Evolutionary conservation across 2,797 vertebrate species (phyloP), one percentile per base, ranked within the genome.

Genomic region (Xenentodon cancila): DNA sequence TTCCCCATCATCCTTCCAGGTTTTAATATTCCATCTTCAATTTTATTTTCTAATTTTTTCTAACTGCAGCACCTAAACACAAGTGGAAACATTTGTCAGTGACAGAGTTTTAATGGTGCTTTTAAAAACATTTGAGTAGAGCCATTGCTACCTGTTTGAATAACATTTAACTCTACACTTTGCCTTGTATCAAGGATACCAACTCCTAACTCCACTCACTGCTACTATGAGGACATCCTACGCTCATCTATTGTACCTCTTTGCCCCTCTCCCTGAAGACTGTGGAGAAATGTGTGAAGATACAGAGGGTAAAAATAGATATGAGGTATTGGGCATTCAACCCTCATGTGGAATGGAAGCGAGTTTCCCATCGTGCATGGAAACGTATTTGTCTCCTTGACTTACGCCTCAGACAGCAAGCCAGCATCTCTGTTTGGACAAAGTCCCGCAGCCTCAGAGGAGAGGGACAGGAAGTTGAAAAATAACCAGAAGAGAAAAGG

Each of bases 271-370:
- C 83, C 59, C 60, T 27, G 47, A 77, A 84, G 84, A 76, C 62
- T 25, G 19, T 67, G 64, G 48, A 22, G 21, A 42, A 52, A 57
- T 59, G 48, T 66, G 66, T 71, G 58, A 60, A 73, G 69, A 79
- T 68, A 40, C 63, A 53, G 44, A 46, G 52, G 48, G 65, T 84
- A 83, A 81, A 90, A 90, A 89, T 87, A 89, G 71, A 79, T 42
- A 55, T 51, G 56, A 78, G 52, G 59, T 70, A 74, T 40, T 60
- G 68, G 75, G 49, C 68, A 48, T 67, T 59, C 64, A 67, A 71
- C 48, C 64, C 72, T 70, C 62, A 61, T 76, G 80, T 88, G 72
- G 68, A 82, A 80, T 57, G 53, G 44, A 66, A 59, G 67, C 18
- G 78, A 75, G 59, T 58, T 84, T 62, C 77, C 79, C 75, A 53